Evolutionary conservation across 2,113 vertebrate species (phyloP).

Genomic region (Dasypus novemcinctus): DNA sequence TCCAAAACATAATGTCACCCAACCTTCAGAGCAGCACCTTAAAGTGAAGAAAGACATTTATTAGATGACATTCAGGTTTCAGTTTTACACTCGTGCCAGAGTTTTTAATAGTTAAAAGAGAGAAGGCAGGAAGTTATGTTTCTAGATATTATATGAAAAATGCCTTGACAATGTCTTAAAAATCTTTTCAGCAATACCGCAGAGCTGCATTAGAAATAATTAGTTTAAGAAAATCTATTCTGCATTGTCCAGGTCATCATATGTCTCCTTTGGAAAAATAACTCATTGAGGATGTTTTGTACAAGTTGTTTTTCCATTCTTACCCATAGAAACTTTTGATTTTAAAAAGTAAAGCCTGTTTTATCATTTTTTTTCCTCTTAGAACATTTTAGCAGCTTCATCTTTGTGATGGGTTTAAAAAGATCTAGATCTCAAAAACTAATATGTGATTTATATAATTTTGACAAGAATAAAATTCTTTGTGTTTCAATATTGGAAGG

Average conservation of each 20-base stretch:
- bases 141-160: conserved; percentile 42
- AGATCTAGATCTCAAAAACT: conserved; percentile 34
- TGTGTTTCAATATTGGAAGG: background rate
- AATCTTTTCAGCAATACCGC: conserved; percentile 36
- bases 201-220: conserved; percentile 21
- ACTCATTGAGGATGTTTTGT: conserved; percentile 17
- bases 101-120: conserved; percentile 48
- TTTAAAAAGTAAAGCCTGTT: background rate
- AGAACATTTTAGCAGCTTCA: conserved; percentile 46
- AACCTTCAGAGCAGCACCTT: conserved; percentile 60
- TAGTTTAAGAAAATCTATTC: conserved; percentile 20
- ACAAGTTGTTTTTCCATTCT: conserved; percentile 53
- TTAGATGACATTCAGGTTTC: conserved; percentile 75
- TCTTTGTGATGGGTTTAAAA: conserved; percentile 52
- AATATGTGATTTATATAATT: conserved; percentile 1
- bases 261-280: background rate
- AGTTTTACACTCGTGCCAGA: conserved; percentile 57
- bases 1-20: conserved; percentile 60
- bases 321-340: conserved; percentile 46
- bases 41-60: conserved; percentile 65
- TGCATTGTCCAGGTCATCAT: background rate
- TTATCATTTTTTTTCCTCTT: conserved; percentile 56
- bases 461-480: conserved; percentile 26
- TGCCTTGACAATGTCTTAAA: background rate
- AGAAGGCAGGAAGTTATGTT: conserved; percentile 38